Conservation (phyloP, 2,113 vertebrate genomes). For the Toxotes jaculatrix region DNA sequence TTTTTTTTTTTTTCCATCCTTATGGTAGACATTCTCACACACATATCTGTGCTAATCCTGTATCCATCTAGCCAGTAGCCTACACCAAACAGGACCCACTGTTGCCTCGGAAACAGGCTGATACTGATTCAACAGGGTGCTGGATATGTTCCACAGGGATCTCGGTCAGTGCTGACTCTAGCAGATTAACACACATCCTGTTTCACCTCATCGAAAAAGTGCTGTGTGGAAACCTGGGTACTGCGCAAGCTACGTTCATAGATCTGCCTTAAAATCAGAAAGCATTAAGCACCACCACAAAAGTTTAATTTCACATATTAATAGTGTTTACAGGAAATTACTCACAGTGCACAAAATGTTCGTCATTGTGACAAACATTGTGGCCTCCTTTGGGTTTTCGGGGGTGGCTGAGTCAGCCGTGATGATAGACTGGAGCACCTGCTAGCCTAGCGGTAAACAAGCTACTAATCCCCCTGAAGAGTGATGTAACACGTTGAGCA, state of each 20-base stretch:
- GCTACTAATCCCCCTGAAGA: conserved; percentile 15
- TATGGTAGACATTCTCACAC: neutral
- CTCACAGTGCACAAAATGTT: conserved; percentile 4
- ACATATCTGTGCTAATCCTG: neutral
- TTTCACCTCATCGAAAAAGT: conserved; percentile 5
- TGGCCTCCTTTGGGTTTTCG: conserved; percentile 1
- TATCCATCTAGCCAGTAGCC: neutral
- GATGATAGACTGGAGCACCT: conserved; percentile 12
- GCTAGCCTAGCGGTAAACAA: neutral
- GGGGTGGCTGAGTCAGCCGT: conserved; percentile 23
- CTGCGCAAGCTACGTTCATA: neutral
- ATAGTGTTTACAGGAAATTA: conserved; percentile 9
- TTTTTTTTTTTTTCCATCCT: neutral
- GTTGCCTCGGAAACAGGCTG: conserved; percentile 23
- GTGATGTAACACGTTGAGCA: conserved; percentile 1
- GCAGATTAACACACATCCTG: conserved; percentile 30
- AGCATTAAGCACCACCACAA: neutral
- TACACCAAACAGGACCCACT: neutral
- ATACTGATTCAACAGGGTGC: conserved; percentile 32
- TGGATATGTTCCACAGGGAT: neutral
- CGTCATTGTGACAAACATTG: conserved; percentile 1
- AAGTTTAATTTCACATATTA: neutral
- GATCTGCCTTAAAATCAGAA: neutral
- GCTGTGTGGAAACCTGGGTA: conserved; percentile 8
- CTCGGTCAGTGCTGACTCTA: conserved; percentile 41